These are phyloP conservation scores for Rhorus exstirpatorius DNA, from an alignment of 2,888 invertebrate species.

Conservation along the genomic window DNA sequence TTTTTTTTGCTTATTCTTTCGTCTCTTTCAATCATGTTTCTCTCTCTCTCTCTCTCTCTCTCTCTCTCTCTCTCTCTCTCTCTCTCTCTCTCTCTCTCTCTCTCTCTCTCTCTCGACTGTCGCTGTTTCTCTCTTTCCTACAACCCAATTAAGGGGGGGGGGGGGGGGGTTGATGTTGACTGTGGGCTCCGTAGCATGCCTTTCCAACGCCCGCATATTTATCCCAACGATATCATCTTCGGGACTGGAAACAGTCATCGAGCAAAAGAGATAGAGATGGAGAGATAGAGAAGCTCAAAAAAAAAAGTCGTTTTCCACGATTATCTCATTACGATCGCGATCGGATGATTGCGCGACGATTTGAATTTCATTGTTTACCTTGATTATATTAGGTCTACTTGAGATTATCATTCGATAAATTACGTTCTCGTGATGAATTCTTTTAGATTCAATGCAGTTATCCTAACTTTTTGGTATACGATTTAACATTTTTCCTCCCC, in stretches of 20 bases:
- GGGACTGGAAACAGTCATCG: slow-evolving; percentile 46
- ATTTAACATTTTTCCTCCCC: not conserved
- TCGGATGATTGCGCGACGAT: slow-evolving; percentile 59
- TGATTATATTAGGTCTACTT: not conserved
- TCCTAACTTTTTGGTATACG: not conserved
- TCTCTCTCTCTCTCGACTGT: slow-evolving; percentile 32
- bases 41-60: too few relatives aligned
- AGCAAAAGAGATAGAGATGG: slow-evolving; percentile 63
- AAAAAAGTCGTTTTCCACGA: not conserved
- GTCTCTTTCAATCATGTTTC: too few relatives aligned
- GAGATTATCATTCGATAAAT: not conserved
- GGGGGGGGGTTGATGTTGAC: too few relatives aligned
- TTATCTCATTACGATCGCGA: slow-evolving; percentile 72
- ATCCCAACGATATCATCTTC: slow-evolving; percentile 62
- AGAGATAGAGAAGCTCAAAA: too few relatives aligned
- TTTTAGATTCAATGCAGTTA: not conserved
- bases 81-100: slow-evolving; percentile 6
- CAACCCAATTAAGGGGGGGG: too few relatives aligned
- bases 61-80: too few relatives aligned
- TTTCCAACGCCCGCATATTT: slow-evolving; percentile 67
- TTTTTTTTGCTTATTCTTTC: too few relatives aligned
- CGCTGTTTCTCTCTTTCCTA: too few relatives aligned
- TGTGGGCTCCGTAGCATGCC: too few relatives aligned
- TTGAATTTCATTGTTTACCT: slow-evolving; percentile 1
- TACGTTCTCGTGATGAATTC: not conserved